These are phyloP conservation scores for Drosophila setifemur DNA, from an alignment of 1,140 invertebrate species.

Conservation along the genomic window DNA sequence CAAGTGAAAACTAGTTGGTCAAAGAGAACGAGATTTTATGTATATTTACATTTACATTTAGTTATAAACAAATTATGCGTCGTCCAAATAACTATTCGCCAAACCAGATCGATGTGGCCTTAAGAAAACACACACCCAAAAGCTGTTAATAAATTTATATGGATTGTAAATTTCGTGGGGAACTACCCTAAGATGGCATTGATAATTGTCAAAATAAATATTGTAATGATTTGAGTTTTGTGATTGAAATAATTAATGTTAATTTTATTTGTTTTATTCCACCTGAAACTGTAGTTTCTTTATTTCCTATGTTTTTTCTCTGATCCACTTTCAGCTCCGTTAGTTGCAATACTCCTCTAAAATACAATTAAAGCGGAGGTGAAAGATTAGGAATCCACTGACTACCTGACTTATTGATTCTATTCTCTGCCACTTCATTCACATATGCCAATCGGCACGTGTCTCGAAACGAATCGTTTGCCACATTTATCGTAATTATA, in stretches of 20 bases:
- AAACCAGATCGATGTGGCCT: slow-evolving; percentile 40
- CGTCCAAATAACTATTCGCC: slow-evolving; percentile 10
- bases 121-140: slow-evolving; percentile 44
- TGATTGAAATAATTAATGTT: neutral
- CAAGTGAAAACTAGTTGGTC: slow-evolving; percentile 38
- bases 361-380: slow-evolving; percentile 4
- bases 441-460: slow-evolving; percentile 2
- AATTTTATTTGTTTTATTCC: slow-evolving; percentile 18
- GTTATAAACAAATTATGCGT: slow-evolving; percentile 27
- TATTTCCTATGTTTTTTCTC: slow-evolving; percentile 7
- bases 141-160: slow-evolving; percentile 21
- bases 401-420: slow-evolving; percentile 3
- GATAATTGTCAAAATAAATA: slow-evolving; percentile 1
- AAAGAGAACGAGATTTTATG: slow-evolving; percentile 33
- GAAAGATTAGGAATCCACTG: neutral
- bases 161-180: slow-evolving; percentile 18
- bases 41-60: slow-evolving; percentile 42
- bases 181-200: slow-evolving; percentile 21
- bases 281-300: slow-evolving; percentile 6
- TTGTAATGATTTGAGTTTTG: slow-evolving; percentile 3
- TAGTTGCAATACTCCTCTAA: slow-evolving; percentile 1
- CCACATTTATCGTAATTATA: slow-evolving; percentile 29
- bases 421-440: slow-evolving; percentile 15
- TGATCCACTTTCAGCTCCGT: slow-evolving; percentile 8
- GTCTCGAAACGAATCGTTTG: slow-evolving; percentile 16